A percentile compares a stretch with the other conserved stretches of the same genome.
phyloP scores from a whole-genome alignment of 2,113 vertebrate species.

The Dasypus novemcinctus region DNA sequence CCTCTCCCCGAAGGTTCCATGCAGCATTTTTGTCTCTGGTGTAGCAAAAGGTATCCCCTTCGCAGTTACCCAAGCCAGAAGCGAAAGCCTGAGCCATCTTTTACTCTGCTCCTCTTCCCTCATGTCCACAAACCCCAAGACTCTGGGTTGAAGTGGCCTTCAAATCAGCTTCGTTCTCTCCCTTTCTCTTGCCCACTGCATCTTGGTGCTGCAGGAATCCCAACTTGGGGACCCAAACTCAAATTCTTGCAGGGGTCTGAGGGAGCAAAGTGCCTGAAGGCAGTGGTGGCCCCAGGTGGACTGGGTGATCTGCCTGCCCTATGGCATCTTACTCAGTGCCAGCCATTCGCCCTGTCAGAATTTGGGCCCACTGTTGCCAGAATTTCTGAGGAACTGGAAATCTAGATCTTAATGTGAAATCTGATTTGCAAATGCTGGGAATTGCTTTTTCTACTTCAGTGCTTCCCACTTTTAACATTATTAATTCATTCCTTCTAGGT shows the following conservation, averaged over 20 bases:
- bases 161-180: background rate
- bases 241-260: background rate
- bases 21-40: background rate
- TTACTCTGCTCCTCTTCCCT: background rate
- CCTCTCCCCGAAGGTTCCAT: background rate
- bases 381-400: background rate
- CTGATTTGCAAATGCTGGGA: background rate
- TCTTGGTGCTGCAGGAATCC: background rate
- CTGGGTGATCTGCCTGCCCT: background rate
- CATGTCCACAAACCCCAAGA: fast-evolving
- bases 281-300: background rate
- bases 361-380: background rate
- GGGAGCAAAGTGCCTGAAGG: background rate
- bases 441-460: background rate
- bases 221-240: no score
- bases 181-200: background rate
- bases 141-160: background rate
- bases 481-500: background rate
- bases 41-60: background rate
- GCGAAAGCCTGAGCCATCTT: fast-evolving
- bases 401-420: background rate
- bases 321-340: background rate
- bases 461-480: background rate
- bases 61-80: background rate
- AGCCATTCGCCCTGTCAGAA: background rate